Conservation (phyloP, 2,888 invertebrate genomes). For the Ophion costatus region DNA sequence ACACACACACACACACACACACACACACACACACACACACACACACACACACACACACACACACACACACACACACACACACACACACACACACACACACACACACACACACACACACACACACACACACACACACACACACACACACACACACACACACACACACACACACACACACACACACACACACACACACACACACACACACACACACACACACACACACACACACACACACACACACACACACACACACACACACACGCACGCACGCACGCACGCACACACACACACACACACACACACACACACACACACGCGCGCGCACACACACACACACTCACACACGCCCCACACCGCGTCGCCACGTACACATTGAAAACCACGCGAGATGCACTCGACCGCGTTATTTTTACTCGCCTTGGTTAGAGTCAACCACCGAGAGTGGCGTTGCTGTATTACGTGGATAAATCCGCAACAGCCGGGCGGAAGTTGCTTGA, state of each 20-base stretch:
- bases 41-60: no score
- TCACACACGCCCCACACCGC: no score
- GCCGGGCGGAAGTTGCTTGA: conserved; percentile 55
- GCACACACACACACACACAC: background rate
- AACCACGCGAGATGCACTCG: conserved; percentile 46
- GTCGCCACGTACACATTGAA: background rate
- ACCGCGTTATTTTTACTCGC: conserved; percentile 59
- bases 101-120: conserved; percentile 24
- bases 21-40: conserved; percentile 17
- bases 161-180: conserved; percentile 8
- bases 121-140: background rate
- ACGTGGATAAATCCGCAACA: conserved; percentile 64
- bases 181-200: background rate
- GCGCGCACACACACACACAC: no score
- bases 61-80: conserved; percentile 3
- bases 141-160: conserved; percentile 9
- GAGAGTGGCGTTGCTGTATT: conserved; percentile 61
- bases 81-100: background rate
- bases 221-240: background rate
- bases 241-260: conserved; percentile 3
- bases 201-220: conserved; percentile 20
- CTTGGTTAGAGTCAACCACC: conserved; percentile 46
- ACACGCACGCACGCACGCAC: conserved; percentile 8
- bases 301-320: conserved; percentile 19
- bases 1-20: background rate